Evolutionary conservation across 2,888 invertebrate species (phyloP), one percentile per base, ranked within the genome.

Genomic region (Pegoplata infirma): DNA sequence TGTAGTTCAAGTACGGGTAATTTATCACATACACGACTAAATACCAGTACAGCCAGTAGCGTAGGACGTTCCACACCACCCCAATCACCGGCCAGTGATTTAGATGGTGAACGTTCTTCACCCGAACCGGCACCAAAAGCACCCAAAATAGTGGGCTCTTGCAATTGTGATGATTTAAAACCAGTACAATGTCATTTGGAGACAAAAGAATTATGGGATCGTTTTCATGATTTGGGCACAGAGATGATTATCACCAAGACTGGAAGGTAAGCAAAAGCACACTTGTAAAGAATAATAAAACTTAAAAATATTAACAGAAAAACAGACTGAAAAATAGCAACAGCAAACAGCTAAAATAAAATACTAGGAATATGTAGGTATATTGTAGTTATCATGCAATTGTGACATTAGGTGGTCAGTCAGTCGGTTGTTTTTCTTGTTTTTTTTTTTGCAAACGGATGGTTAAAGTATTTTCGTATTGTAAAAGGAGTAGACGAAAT

Each of bases 241-340:
- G 97, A 98, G 91, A 98, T 98, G 98, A 98, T 98, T 88, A 98
- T 98, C 90, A 98, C 98, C 32, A 98, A 98, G 91, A 97, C 97
- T 85, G 98, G 98, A 90, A 94, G 97, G 97, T 97, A 90, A 91
- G 86, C n/a, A 55, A 74, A 40, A 19, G 7, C 19, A 8, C 17
- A 63, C 6, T 6, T 23, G 8, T 21, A 59, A 74, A 46, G 16
- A 47, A 44, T 8, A 32, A 28, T 23, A 67, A 72, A 44, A 3
- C 8, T 32, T 4, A 72, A 3, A 47, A 19, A 8, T 10, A 36
- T 17, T 19, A 19, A 55, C 53, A 47, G 25, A 51, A 58, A 59
- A 44, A 49, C 21, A 28, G 16, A 21, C 10, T 3, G 19, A 46
- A 10, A 36, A 56, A 36, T 12, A 19, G 36, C 32, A 49, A n/a